Evolutionary conservation across 2,113 vertebrate genomes (phyloP), one percentile per base, ranked within the genome.

Genomic region (Harpagus bidentatus): DNA sequence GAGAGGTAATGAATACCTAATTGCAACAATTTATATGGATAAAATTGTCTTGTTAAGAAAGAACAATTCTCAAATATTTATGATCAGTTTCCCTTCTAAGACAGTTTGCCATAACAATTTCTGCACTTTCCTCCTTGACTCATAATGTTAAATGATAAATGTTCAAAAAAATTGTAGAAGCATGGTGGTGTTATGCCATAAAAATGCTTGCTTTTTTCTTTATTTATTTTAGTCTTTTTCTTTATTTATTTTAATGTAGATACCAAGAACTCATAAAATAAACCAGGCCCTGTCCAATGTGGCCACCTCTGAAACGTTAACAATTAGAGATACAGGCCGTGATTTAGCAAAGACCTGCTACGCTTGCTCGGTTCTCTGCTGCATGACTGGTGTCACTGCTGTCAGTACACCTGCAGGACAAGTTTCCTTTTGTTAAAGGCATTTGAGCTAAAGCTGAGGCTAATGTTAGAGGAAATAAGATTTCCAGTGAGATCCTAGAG

Each of bases 311-410:
- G 86, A 76, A 63, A 48, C 1, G 2, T 20, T 26, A 40, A 7
- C 34, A 29, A 9, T 90, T 88, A 34, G 6, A 62, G 47, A 23
- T 7, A 10, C 4, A 36, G 22, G 26, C 50, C 0, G 0, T 55
- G 74, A 53, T 90, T 79, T 48, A n/a, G 66, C 10, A 11, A 67
- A 50, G 43, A 53, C 62, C 48, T 71, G 50, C 67, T 48, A 2
- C 0, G 0, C 62, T 86, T 56, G 53, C 87, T 72, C 32, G 2
- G 3, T 36, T 91, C 71, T 69, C 3, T 34, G 38, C 53, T 67
- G 48, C 31, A 2, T 0, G 4, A 15, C 18, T 43, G 31, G 13
- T 48, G n/a, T 34, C 1, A 1, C 58, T 67, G 65, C 59, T 66
- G 45, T n/a, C 16, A 13, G 31, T 26, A 15, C 66, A 11, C 53